Conservation (phyloP, 2,797 vertebrate genomes). For the Bucorvus abyssinicus region DNA sequence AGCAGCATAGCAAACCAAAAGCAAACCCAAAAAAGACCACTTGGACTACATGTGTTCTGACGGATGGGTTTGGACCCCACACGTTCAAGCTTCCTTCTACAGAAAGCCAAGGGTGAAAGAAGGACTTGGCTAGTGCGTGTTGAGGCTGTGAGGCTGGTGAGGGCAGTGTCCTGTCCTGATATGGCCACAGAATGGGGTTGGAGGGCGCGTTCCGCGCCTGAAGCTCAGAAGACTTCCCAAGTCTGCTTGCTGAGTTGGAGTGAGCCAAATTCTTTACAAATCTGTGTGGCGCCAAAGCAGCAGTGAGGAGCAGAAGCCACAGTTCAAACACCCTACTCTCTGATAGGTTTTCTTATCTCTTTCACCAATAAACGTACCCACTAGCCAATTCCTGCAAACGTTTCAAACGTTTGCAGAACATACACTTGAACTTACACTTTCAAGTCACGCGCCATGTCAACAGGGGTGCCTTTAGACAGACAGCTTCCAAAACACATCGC, state of each 20-base stretch:
- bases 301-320: background rate
- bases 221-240: background rate
- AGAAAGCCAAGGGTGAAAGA: background rate
- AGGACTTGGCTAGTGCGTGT: background rate
- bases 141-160: background rate
- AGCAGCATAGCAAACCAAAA: background rate
- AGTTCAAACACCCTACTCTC: background rate
- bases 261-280: background rate
- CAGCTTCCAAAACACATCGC: background rate
- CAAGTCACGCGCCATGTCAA: background rate
- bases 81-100: background rate
- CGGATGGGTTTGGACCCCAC: background rate
- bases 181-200: background rate
- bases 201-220: background rate
- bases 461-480: background rate
- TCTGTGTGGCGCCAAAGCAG: background rate
- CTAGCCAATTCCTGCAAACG: background rate
- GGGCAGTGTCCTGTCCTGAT: background rate
- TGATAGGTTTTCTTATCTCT: background rate
- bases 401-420: background rate
- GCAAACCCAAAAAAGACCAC: no score
- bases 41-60: background rate
- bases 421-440: background rate
- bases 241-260: background rate
- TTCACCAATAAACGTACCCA: background rate